phyloP scores from a whole-genome alignment of 2,797 vertebrate genomes.

The Lagocephalus sceleratus region DNA sequence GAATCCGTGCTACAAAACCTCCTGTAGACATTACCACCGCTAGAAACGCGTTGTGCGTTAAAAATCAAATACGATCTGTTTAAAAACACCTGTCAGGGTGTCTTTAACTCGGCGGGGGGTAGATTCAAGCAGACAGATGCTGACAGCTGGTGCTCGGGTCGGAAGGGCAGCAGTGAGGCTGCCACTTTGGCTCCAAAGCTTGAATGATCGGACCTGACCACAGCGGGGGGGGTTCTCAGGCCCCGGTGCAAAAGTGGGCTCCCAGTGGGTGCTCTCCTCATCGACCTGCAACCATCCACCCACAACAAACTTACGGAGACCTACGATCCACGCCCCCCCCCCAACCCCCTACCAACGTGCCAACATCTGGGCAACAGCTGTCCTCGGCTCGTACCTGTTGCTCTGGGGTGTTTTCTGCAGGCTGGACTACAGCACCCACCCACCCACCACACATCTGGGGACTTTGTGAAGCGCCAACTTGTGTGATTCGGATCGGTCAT shows the following conservation, averaged over 20 bases:
- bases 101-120: conserved; percentile 5
- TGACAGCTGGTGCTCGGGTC: no score
- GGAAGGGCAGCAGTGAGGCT: neutral
- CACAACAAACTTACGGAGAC: neutral
- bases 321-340: neutral
- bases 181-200: no score
- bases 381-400: conserved; percentile 59
- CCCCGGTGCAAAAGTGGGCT: neutral
- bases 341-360: neutral
- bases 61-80: no score
- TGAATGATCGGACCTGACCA: neutral
- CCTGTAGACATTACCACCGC: no score
- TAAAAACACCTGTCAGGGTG: no score
- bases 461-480: conserved; percentile 1
- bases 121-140: conserved; percentile 4
- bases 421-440: conserved; percentile 30
- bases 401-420: conserved; percentile 16
- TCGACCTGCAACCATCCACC: conserved; percentile 5
- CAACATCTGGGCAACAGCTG: conserved; percentile 10
- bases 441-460: conserved; percentile 4
- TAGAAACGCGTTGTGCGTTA: no score
- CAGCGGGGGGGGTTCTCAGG: neutral
- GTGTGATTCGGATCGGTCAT: neutral
- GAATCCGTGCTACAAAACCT: no score
- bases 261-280: neutral